Evolutionary conservation across 1,140 invertebrate genomes (phyloP), one percentile per base, ranked within the genome.

Genomic region (Drosophila albomicans): DNA sequence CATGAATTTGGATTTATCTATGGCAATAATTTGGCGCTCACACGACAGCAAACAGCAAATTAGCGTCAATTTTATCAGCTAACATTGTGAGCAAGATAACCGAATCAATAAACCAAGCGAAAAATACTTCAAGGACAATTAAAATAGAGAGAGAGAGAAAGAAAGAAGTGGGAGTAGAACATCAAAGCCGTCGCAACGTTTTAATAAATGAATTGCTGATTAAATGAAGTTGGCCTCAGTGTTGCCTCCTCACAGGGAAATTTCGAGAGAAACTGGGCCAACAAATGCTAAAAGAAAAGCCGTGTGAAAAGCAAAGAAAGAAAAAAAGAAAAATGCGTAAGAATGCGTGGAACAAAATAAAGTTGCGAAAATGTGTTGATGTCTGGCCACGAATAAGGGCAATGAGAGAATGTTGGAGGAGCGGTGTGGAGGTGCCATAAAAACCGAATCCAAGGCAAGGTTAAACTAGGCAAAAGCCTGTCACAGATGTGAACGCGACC

Each of bases 321-420:
- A 25, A 25, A 25, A 25, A 25, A 25, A 25, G 20, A 25, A 25
- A 10, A 38, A 74, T 77, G 57, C 43, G 41, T 25, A 71, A 75
- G 84, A 87, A 87, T 80, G 71, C 84, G 59, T 43, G 70, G 72
- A 86, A 79, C 82, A 86, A 82, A 87, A 86, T 86, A 88, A 88
- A 89, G 71, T 66, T 70, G 74, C 66, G 56, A 79, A 89, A 84
- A 49, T 73, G 70, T 67, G 56, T 64, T 41, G 49, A 51, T 67
- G 61, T 65, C 61, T 57, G 54, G 45, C 45, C 30, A 57, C 6
- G 20, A 28, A 58, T 6, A 7, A 15, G 56, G 56, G 35, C n/a
- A 28, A 15, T 8, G 25, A 32, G 11, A 52, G 58, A 32, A 49
- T 3, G 49, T 16, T 11, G 16, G 25, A 58, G 6, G 20, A 20